Evolutionary conservation across 2,113 vertebrate genomes (phyloP), one percentile per base, ranked within the genome.

Genomic region (Scophthalmus maximus): DNA sequence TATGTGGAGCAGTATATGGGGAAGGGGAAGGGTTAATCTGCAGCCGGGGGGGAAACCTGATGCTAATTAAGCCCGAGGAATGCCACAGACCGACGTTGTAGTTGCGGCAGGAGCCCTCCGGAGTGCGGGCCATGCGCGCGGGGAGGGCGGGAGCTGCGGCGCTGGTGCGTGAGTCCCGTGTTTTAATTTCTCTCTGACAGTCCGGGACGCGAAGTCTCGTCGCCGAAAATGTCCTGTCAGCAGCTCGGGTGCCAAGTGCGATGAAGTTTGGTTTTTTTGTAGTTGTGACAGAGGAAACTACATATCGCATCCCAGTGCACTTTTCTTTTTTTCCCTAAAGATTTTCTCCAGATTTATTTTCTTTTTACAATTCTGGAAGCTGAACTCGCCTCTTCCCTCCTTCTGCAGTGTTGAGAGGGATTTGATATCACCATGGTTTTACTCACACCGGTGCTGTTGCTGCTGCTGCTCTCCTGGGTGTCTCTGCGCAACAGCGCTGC

Each of bases 11-110:
- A n/a, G n/a, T n/a, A 18, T 7, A 5, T 17, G 11, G 38, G 78
- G 91, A 55, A 26, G 76, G 68, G 71, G 80, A 92, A 88, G 92
- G 92, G 92, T 94, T 94, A 94, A 94, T 86, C 32, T 20, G 38
- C 63, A n/a, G n/a, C n/a, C n/a, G 88, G 61, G 87, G 77, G 78
- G 89, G 93, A 94, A 94, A 94, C 92, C 93, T 92, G 94, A 94
- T 92, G 92, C 92, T 94, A 91, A 94, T 93, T 85, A 92, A 89
- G 88, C 84, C 88, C 84, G 26, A 87, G 93, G 92, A 94, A 94
- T 93, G 91, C 88, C 83, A 87, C 85, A 91, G 74, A 73, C 85
- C 77, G 88, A 81, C 84, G 78, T 77, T 72, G 81, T 79, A 50
- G 83, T 38, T n/a, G n/a, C n/a, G n/a, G 78, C 83, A 82, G 88